Evolutionary conservation across 1,140 invertebrate genomes (phyloP).

Genomic region (Lysiphlebus fabarum): DNA sequence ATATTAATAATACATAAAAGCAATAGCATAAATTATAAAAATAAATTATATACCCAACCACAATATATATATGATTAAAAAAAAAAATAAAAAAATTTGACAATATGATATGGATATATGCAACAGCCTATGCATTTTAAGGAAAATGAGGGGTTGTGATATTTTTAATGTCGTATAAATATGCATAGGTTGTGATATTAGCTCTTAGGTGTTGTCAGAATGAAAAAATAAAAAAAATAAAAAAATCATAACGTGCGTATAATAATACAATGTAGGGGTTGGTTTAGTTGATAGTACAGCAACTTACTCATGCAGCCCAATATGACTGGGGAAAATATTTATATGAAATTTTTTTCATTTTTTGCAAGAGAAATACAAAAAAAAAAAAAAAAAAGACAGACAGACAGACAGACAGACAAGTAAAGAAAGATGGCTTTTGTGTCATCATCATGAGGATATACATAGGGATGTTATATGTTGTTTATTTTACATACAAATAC

Average conservation of each 20-base stretch:
- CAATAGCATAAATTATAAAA: too few relatives aligned
- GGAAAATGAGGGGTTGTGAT: slow-evolving; percentile 36
- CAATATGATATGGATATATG: slow-evolving; percentile 27
- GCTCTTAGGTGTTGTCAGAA: slow-evolving; percentile 48
- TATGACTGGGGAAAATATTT: neutral
- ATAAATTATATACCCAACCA: too few relatives aligned
- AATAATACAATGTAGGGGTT: slow-evolving; percentile 32
- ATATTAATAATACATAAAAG: too few relatives aligned
- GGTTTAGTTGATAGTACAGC: neutral
- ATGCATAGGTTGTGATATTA: slow-evolving; percentile 55
- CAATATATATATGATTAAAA: too few relatives aligned
- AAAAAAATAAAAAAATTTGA: too few relatives aligned
- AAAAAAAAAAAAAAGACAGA: too few relatives aligned
- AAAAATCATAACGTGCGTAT: slow-evolving; percentile 45
- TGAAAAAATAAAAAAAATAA: too few relatives aligned
- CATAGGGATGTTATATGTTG: slow-evolving; percentile 19
- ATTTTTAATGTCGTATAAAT: slow-evolving; percentile 57
- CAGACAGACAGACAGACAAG: slow-evolving; percentile 17
- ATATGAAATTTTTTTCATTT: too few relatives aligned
- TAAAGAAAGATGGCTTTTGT: slow-evolving; percentile 34
- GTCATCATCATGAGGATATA: slow-evolving; percentile 19
- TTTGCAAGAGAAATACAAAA: neutral
- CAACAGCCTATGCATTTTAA: slow-evolving; percentile 51
- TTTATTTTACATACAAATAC: too few relatives aligned
- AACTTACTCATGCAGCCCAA: too few relatives aligned